phyloP scores from a whole-genome alignment of 2,888 invertebrate genomes.

The Margaritifera margaritifera region DNA sequence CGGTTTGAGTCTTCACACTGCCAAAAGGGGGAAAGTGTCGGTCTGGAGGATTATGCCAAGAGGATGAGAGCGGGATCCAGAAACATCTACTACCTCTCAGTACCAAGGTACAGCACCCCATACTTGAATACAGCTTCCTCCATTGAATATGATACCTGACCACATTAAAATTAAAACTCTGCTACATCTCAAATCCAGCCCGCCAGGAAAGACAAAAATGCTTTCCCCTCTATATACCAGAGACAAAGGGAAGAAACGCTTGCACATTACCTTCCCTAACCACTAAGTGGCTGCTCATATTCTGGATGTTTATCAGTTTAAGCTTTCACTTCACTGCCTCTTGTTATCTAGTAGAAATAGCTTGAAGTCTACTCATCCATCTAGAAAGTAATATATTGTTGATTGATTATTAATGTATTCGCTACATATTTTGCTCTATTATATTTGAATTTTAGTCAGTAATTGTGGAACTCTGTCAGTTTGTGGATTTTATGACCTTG shows the following conservation, averaged over 20 bases:
- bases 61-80: slow-evolving; percentile 86
- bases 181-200: neutral
- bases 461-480: no score
- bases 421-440: no score
- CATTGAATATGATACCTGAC: neutral
- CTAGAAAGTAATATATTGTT: no score
- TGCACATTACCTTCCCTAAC: no score
- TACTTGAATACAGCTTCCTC: neutral
- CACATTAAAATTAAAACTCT: neutral
- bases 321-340: no score
- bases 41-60: slow-evolving; percentile 85
- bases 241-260: no score
- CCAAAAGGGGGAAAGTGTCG: slow-evolving; percentile 81
- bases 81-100: slow-evolving; percentile 92
- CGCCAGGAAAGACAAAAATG: neutral
- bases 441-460: no score
- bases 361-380: no score
- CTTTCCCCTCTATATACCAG: neutral
- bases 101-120: slow-evolving; percentile 82
- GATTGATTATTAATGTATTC: no score
- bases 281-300: no score
- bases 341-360: no score
- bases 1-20: slow-evolving; percentile 92
- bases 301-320: no score
- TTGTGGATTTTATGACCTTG: neutral